These are phyloP conservation scores for Dipodomys merriami DNA, from an alignment of 2,113 vertebrate genomes.

Conservation along the genomic window DNA sequence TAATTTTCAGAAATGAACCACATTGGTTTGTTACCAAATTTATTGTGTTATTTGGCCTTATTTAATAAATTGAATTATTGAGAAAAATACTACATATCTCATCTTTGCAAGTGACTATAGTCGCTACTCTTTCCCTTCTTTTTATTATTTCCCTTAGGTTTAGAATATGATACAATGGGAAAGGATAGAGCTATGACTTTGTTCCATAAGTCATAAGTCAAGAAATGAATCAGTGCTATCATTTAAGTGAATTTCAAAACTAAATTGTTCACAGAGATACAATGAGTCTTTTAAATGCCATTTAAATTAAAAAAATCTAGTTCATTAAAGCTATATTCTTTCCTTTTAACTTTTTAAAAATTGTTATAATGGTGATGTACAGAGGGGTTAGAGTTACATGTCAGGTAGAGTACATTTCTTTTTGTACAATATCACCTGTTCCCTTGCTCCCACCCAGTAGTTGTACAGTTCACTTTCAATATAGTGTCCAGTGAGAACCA, in stretches of 20 bases:
- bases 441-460: too few species aligned
- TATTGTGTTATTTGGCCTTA: conserved; percentile 27
- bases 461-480: too few species aligned
- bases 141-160: not conserved
- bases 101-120: not conserved
- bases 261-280: conserved; percentile 8
- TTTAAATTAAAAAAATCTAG: not conserved
- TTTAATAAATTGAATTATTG: conserved; percentile 44
- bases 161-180: conserved; percentile 1
- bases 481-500: too few species aligned
- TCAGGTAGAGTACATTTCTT: too few species aligned
- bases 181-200: not conserved
- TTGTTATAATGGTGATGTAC: too few species aligned
- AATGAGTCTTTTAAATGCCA: conserved; percentile 25
- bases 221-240: conserved; percentile 25
- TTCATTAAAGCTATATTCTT: not conserved
- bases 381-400: too few species aligned
- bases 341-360: not conserved
- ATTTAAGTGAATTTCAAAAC: conserved; percentile 19
- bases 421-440: too few species aligned
- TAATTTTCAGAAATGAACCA: not conserved
- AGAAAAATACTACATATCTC: not conserved
- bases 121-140: not conserved
- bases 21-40: not conserved
- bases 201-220: not conserved